Conservation (phyloP, 1,140 invertebrate species). For the Drosophila cardini region DNA sequence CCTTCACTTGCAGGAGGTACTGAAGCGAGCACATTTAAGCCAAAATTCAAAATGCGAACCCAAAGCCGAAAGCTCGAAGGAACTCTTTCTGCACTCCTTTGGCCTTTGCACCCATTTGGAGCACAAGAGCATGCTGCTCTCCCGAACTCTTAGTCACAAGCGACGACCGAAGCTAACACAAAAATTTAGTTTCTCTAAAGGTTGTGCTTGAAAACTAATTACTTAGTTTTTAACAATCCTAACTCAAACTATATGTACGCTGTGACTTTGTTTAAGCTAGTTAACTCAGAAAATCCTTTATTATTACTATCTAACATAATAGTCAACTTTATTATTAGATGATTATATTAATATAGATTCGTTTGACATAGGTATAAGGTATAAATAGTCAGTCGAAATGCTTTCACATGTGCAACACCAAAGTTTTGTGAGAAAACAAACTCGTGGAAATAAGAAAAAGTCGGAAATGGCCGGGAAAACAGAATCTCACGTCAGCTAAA, state of each 20-base stretch:
- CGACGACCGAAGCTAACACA: conserved; percentile 29
- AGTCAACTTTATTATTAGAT: too few relatives aligned
- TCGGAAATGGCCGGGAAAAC: conserved; percentile 27
- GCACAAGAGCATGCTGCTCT: conserved; percentile 27
- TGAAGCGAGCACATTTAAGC: conserved; percentile 51
- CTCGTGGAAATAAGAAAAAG: background rate
- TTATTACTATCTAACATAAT: background rate
- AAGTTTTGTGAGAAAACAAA: background rate
- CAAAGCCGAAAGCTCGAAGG: conserved; percentile 28
- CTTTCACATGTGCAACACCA: too few relatives aligned
- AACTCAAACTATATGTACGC: background rate
- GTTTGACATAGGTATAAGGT: too few relatives aligned
- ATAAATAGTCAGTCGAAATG: too few relatives aligned
- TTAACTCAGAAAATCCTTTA: background rate
- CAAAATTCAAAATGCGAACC: conserved; percentile 28
- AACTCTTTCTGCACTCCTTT: conserved; percentile 53
- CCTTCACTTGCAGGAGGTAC: conserved; percentile 55
- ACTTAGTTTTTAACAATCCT: background rate
- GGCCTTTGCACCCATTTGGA: conserved; percentile 62
- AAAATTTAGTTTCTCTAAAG: background rate
- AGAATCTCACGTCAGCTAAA: conserved; percentile 22
- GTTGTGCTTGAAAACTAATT: background rate
- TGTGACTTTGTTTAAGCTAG: background rate
- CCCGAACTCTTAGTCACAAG: conserved; percentile 41
- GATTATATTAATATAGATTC: too few relatives aligned